These are phyloP conservation scores for Cataglyphis albicans DNA, from an alignment of 2,888 invertebrate genomes.

Conservation along the genomic window DNA sequence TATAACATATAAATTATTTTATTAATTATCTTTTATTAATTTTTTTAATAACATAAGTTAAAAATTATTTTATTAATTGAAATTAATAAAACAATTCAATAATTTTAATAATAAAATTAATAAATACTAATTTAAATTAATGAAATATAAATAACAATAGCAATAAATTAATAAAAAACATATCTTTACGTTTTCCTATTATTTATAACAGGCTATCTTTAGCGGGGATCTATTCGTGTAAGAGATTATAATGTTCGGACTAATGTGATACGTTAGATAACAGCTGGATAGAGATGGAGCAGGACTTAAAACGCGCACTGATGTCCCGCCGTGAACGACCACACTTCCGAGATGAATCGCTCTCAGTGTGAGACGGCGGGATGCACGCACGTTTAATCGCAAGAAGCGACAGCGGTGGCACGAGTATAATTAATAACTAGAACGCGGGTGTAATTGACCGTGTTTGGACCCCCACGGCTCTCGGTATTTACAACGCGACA, in stretches of 20 bases:
- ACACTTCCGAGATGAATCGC: slow-evolving; percentile 61
- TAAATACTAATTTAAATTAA: not conserved
- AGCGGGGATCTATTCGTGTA: not conserved
- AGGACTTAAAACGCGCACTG: slow-evolving; percentile 14
- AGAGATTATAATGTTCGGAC: slow-evolving; percentile 28
- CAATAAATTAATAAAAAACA: not conserved
- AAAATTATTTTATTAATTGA: no score
- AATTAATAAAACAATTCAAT: no score
- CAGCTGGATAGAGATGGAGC: slow-evolving; percentile 32
- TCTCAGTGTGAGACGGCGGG: slow-evolving; percentile 60
- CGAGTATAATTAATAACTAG: slow-evolving; percentile 66
- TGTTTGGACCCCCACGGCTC: slow-evolving; percentile 22
- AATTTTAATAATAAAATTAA: not conserved
- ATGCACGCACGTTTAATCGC: slow-evolving; percentile 61
- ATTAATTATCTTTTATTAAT: no score
- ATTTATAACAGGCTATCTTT: not conserved
- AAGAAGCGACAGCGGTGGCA: slow-evolving; percentile 58
- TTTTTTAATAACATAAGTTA: no score
- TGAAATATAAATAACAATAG: not conserved
- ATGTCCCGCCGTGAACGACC: slow-evolving; percentile 39
- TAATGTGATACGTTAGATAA: slow-evolving; percentile 19
- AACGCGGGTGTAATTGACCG: slow-evolving; percentile 54
- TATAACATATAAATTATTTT: no score
- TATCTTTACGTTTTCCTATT: not conserved
- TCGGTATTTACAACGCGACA: slow-evolving; percentile 19